These are phyloP conservation scores for Oasisia sp. DNA, from an alignment of 2,888 invertebrate species.

Conservation along the genomic window DNA sequence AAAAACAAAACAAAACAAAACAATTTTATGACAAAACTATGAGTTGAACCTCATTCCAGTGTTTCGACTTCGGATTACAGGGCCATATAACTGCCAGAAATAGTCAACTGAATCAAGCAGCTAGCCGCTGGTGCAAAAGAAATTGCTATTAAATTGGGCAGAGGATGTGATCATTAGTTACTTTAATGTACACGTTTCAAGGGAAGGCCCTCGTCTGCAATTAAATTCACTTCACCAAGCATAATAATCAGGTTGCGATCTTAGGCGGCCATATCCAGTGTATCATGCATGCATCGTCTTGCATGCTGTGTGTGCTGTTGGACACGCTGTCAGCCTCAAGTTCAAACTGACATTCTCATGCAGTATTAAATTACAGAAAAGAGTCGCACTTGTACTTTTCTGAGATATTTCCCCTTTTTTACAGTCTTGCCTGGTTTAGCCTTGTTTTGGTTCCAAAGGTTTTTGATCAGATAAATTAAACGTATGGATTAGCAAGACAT, in stretches of 20 bases:
- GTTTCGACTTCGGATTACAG: neutral
- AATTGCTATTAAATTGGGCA: conserved; percentile 17
- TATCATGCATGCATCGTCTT: neutral
- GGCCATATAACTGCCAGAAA: neutral
- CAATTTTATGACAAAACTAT: no score
- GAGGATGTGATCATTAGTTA: neutral
- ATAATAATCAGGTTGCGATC: neutral
- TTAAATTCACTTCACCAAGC: conserved; percentile 17
- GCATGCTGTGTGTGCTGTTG: neutral
- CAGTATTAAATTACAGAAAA: neutral
- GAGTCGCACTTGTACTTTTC: no score
- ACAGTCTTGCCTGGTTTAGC: no score
- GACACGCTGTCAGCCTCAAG: neutral
- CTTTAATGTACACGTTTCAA: neutral
- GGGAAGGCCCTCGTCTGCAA: neutral
- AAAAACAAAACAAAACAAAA: no score
- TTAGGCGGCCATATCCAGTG: neutral
- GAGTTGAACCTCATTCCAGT: no score
- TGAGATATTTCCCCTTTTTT: no score
- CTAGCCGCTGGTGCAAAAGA: neutral
- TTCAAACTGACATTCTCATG: neutral
- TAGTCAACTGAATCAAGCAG: neutral
- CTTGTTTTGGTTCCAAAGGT: no score
- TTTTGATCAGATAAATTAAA: no score
- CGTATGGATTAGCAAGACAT: no score